Base-by-base conservation (phyloP, 2,113 vertebrate genomes). In the Zapornia atra region DNA sequence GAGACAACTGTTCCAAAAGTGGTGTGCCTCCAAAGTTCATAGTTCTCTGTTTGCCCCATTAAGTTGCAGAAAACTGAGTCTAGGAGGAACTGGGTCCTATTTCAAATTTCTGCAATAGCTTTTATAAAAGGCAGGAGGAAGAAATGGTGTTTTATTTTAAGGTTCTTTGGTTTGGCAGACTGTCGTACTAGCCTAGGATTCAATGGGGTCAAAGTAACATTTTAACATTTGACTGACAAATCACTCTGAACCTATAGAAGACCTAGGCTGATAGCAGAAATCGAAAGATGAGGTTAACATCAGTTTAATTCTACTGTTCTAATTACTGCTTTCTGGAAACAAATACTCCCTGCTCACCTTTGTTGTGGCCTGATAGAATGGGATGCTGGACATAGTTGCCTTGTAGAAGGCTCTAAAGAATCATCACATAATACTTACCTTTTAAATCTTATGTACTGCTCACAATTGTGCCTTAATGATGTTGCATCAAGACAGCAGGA, bases 1-100 rank as follows among this genome's bases (percentile, higher is more conserved):
- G n/a, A 64, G 38, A 50, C 8, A 48, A 14, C 6, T 31, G 19
- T 38, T 78, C 33, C 44, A 50, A 29, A 85, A 31, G 16, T 44
- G 9, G 4, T n/a, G 12, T 33, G 17, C 13, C 14, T 7, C 25
- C 0, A 0, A 19, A 71, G 24, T 71, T 76, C 9, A 2, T 38
- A 34, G 34, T 29, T 78, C 50, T 72, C 80, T 69, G 6, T 64
- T 77, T 86, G 40, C 31, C 31, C 10, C 18, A 12, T 42, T 57
- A 78, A 73, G 28, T 15, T 75, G 31, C 29, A 68, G 63, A 68
- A 82, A 84, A 65, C 12, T 53, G 29, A 42, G 33, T 77, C 18
- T 24, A 34, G 16, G 9, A 11, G 10, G 22, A 77, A 4, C 10
- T 50, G 22, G 13, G 10, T 79, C 13, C 40, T 60, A 6, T 48